Evolutionary conservation across 2,888 invertebrate genomes (phyloP), one percentile per base, ranked within the genome.

Genomic region (Malthinus seriepunctatus): DNA sequence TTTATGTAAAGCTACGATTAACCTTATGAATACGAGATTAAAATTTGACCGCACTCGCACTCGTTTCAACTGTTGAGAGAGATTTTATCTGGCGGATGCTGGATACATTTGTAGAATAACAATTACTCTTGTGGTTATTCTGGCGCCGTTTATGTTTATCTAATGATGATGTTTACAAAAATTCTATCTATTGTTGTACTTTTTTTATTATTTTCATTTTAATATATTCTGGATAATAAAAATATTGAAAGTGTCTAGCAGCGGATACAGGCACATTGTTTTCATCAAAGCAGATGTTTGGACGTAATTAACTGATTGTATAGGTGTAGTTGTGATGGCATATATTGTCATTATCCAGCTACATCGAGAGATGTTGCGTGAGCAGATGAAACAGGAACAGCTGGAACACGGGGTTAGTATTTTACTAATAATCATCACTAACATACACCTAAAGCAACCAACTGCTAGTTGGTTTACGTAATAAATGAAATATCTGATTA

Each of bases 341-440:
- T 59, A 55, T 59, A 51, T 59, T 63, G 60, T 60, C 56, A 61
- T 63, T 63, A 63, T 63, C 60, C 51, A 52, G 51, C 50, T 60
- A 54, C 56, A 61, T 61, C 56, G 50, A 53, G 59, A 60, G 65
- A 64, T 65, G 63, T 67, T 67, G 67, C 67, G 67, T 67, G 67
- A 67, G 66, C 67, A 67, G 67, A 67, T 67, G 67, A 67, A 64
- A 51, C 49, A 46, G 53, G 57, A 63, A 67, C 67, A 67, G 67
- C 67, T 67, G 67, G 65, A 60, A 64, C 60, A 53, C 63, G 65
- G 60, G 48, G 64, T 65, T 59, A 62, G 56, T 42, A 42, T 23
- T 23, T 23, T 23, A 23, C 23, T 64, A 56, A 59, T 56, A 47
- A 63, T 66, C 63, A 67, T 63, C 63, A 65, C 60, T 62, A 52